Evolutionary conservation across 2,888 invertebrate species (phyloP).

Genomic region (Ornithoptera priamus): DNA sequence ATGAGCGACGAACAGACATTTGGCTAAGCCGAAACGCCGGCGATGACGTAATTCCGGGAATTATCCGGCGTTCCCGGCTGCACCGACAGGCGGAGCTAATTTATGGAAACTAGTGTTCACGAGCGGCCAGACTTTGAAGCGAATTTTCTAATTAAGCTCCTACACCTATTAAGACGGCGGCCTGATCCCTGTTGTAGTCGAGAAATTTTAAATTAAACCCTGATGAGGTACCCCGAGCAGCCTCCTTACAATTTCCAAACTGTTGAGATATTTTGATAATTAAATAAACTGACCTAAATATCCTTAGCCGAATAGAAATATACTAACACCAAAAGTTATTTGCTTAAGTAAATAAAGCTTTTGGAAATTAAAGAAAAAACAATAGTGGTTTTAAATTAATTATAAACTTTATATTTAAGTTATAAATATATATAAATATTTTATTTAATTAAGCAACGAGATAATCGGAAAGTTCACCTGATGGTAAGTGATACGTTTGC

Average conservation of each 20-base stretch:
- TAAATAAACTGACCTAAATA: background rate
- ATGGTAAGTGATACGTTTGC: too few relatives aligned
- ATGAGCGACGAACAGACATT: background rate
- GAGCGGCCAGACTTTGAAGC: constrained; percentile 34
- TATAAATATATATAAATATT: too few relatives aligned
- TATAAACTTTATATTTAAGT: too few relatives aligned
- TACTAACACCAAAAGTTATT: too few relatives aligned
- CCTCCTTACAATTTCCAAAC: constrained; percentile 28
- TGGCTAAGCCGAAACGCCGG: constrained; percentile 22
- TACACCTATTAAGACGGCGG: constrained; percentile 35
- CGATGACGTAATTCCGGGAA: constrained; percentile 31
- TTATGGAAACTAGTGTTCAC: constrained; percentile 36
- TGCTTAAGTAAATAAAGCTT: too few relatives aligned
- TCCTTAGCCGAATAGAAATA: too few relatives aligned
- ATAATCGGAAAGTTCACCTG: too few relatives aligned
- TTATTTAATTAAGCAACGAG: too few relatives aligned
- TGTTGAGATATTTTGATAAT: constrained; percentile 13
- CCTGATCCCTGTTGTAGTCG: constrained; percentile 27
- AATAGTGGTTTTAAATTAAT: too few relatives aligned
- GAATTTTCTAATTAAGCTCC: constrained; percentile 43
- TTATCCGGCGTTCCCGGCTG: constrained; percentile 33
- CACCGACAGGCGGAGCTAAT: constrained; percentile 35
- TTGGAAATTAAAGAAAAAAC: too few relatives aligned
- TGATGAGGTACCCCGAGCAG: constrained; percentile 29
- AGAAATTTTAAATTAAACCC: constrained; percentile 37